phyloP scores from a whole-genome alignment of 37 sponge, comb jelly and placozoan species.

The Halichondria panicea region DNA sequence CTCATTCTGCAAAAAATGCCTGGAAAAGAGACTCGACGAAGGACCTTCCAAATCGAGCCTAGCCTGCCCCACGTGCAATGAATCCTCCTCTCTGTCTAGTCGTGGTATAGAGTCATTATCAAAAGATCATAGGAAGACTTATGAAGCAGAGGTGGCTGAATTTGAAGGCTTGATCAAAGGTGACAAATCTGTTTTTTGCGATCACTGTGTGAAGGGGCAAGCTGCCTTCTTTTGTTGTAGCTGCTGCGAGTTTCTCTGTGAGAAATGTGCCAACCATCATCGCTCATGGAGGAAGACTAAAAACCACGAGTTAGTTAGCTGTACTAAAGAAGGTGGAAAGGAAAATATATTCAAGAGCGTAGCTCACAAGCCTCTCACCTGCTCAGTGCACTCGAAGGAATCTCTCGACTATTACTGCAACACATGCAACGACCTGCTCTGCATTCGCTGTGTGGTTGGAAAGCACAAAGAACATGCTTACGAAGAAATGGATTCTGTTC shows the following conservation, averaged over 20 bases:
- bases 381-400: constrained; percentile 10
- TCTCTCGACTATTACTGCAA: constrained; percentile 32
- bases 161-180: constrained; percentile 17
- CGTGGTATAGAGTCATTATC: constrained; percentile 19
- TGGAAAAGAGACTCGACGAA: constrained; percentile 14
- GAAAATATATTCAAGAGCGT: neutral
- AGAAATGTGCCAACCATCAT: constrained; percentile 27
- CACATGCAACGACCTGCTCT: constrained; percentile 14
- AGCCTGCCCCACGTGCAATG: constrained; percentile 40
- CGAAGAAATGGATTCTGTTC: constrained; percentile 13
- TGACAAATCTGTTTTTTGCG: constrained; percentile 8
- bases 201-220: constrained; percentile 34
- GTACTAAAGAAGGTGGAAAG: neutral
- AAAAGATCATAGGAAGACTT: constrained; percentile 8
- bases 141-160: constrained; percentile 37
- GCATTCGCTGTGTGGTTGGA: constrained; percentile 22
- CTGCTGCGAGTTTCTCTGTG: constrained; percentile 56
- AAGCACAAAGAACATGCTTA: constrained; percentile 23
- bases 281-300: constrained; percentile 7
- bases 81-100: neutral
- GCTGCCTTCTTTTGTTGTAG: constrained; percentile 44
- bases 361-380: constrained; percentile 8
- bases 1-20: constrained; percentile 50
- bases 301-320: constrained; percentile 28
- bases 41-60: neutral